Percentiles rank a stretch among this genome's conserved stretches.
phyloP scores from a whole-genome alignment of 2,888 invertebrate species.

The Drosophila sordidapex region DNA sequence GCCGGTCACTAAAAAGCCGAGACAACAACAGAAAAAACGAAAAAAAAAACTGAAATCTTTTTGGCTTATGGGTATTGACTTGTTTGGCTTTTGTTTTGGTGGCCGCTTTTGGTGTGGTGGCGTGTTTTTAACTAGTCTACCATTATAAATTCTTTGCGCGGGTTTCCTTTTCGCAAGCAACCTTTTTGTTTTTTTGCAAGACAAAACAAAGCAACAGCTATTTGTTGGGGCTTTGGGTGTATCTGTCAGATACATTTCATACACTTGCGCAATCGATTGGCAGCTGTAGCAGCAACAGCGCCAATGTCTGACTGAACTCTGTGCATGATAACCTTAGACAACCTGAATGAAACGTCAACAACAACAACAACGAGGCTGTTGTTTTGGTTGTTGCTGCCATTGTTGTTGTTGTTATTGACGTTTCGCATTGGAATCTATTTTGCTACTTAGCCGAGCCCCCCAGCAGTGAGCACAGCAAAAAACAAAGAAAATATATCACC shows the following conservation, averaged over 20 bases:
- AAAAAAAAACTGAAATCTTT: constrained; percentile 39
- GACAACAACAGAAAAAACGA: constrained; percentile 4
- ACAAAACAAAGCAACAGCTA: constrained; percentile 17
- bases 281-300: constrained; percentile 17
- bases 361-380: constrained; percentile 27
- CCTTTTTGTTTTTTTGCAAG: not conserved
- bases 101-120: constrained; percentile 54
- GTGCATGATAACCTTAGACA: constrained; percentile 68
- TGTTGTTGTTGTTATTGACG: constrained; percentile 46
- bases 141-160: constrained; percentile 27
- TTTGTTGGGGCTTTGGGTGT: constrained; percentile 2
- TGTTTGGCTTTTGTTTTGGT: constrained; percentile 73
- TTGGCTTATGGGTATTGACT: constrained; percentile 47
- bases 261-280: constrained; percentile 34
- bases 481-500: not conserved
- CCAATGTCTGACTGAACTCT: constrained; percentile 23
- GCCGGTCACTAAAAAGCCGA: constrained; percentile 26
- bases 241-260: constrained; percentile 46
- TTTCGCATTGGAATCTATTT: constrained; percentile 33
- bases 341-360: constrained; percentile 32
- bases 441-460: constrained; percentile 68
- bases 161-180: constrained; percentile 27
- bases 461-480: constrained; percentile 35
- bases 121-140: constrained; percentile 54
- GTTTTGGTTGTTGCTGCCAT: constrained; percentile 20